Conservation (phyloP, 1,140 invertebrate species). For the Psix sp. region DNA sequence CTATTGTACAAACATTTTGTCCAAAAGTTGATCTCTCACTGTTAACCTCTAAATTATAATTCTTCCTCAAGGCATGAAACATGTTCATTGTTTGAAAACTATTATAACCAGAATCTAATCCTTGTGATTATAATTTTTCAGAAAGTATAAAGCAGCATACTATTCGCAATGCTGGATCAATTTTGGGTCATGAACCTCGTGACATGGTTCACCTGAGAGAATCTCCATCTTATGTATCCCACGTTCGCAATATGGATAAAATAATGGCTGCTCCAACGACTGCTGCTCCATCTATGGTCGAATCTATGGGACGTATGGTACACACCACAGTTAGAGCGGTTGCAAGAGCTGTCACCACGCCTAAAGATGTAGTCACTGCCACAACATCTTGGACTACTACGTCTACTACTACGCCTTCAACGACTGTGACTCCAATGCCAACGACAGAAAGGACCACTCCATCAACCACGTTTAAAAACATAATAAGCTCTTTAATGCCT, state of each 20-base stretch:
- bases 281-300: slow-evolving; percentile 62
- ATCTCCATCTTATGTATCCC: slow-evolving; percentile 58
- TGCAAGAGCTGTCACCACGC: slow-evolving; percentile 69
- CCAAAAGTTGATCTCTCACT: too few relatives aligned
- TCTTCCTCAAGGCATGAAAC: too few relatives aligned
- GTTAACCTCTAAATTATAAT: too few relatives aligned
- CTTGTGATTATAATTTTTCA: slow-evolving; percentile 58
- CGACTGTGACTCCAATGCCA: slow-evolving; percentile 50
- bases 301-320: slow-evolving; percentile 68
- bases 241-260: slow-evolving; percentile 44
- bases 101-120: too few relatives aligned
- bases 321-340: slow-evolving; percentile 71
- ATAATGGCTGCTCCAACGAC: slow-evolving; percentile 56
- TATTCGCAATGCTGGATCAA: slow-evolving; percentile 79
- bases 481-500: slow-evolving; percentile 27
- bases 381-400: slow-evolving; percentile 51
- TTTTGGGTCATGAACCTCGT: slow-evolving; percentile 79
- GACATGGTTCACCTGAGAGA: slow-evolving; percentile 69
- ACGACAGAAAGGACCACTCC: slow-evolving; percentile 25
- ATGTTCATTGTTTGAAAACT: too few relatives aligned
- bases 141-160: slow-evolving; percentile 81
- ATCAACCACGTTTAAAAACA: slow-evolving; percentile 15
- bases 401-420: slow-evolving; percentile 44
- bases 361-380: slow-evolving; percentile 61
- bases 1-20: too few relatives aligned